Conservation (phyloP, 2,113 vertebrate genomes). For the Triplophysa dalaica region DNA sequence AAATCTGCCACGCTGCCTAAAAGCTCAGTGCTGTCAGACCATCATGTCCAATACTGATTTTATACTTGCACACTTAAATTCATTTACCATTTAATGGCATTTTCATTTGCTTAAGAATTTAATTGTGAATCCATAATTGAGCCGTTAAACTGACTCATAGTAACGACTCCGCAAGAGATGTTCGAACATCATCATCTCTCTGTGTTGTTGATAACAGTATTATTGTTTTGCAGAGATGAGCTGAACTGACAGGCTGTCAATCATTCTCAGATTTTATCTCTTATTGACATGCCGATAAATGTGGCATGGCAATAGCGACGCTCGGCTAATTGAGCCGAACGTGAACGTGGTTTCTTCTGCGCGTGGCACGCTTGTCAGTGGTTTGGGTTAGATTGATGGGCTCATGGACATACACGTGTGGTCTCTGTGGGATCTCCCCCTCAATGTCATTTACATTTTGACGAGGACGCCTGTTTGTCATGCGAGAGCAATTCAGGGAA, state of each 20-base stretch:
- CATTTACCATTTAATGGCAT: constrained; percentile 27
- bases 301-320: constrained; percentile 69
- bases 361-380: constrained; percentile 69
- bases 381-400: constrained; percentile 72
- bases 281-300: constrained; percentile 67
- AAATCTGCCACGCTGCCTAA: background rate
- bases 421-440: constrained; percentile 2
- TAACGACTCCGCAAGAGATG: constrained; percentile 60
- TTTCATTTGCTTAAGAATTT: constrained; percentile 3
- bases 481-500: constrained; percentile 20
- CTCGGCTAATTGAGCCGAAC: constrained; percentile 74
- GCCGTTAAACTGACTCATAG: background rate
- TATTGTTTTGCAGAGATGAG: constrained; percentile 64
- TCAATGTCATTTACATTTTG: constrained; percentile 31
- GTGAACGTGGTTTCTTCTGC: constrained; percentile 73
- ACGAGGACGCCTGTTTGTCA: constrained; percentile 30
- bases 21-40: background rate
- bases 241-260: constrained; percentile 74
- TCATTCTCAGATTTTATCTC: constrained; percentile 69
- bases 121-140: constrained; percentile 26
- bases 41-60: background rate
- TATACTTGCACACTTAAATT: constrained; percentile 23
- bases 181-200: constrained; percentile 53
- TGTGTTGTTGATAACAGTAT: constrained; percentile 59
- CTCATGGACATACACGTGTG: constrained; percentile 65